Percentiles rank a stretch among this genome's conserved stretches.
phyloP scores from a whole-genome alignment of 2,113 vertebrate genomes.

The Ranitomeya imitator region DNA sequence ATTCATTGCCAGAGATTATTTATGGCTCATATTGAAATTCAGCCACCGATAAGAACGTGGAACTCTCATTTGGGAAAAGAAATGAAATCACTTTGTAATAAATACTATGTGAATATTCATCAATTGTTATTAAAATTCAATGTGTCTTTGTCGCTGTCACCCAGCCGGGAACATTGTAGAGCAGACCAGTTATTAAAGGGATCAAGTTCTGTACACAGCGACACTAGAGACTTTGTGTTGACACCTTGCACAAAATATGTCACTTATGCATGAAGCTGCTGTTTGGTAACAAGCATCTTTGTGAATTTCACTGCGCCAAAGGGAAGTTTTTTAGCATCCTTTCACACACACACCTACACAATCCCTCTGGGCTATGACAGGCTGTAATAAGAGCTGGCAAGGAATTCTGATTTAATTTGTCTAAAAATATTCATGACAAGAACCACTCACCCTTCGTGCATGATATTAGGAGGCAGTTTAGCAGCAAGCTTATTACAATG shows the following conservation, averaged over 20 bases:
- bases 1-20: constrained; percentile 9
- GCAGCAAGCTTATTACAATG: constrained; percentile 44
- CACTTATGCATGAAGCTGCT: constrained; percentile 43
- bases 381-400: constrained; percentile 52
- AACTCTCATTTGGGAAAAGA: background rate
- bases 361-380: constrained; percentile 46
- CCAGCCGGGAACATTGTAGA: constrained; percentile 7
- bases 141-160: constrained; percentile 46
- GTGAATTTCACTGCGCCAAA: constrained; percentile 28
- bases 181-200: constrained; percentile 19
- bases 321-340: constrained; percentile 27
- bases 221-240: constrained; percentile 27
- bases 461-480: constrained; percentile 53
- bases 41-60: background rate
- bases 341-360: constrained; percentile 55
- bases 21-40: background rate
- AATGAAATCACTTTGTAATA: constrained; percentile 18
- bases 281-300: constrained; percentile 32
- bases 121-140: constrained; percentile 41
- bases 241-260: constrained; percentile 23
- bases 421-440: constrained; percentile 59
- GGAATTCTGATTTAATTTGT: constrained; percentile 57
- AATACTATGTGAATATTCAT: constrained; percentile 53
- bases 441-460: constrained; percentile 50
- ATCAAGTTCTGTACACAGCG: constrained; percentile 21